These are phyloP conservation scores for Bombus superbus DNA, from an alignment of 1,140 invertebrate genomes.

Conservation along the genomic window DNA sequence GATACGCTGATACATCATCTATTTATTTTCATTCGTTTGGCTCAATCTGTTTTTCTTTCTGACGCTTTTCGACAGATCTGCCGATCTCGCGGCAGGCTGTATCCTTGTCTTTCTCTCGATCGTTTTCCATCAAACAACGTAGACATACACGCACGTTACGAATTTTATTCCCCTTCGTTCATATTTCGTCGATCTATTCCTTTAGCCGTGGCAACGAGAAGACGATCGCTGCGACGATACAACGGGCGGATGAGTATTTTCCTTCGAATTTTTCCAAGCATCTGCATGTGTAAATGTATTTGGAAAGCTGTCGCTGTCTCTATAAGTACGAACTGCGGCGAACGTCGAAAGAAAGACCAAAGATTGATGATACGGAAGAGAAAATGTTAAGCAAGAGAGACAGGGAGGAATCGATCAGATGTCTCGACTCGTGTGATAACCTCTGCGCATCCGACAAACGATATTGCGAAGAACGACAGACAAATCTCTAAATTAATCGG, in stretches of 20 bases:
- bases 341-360: constrained; percentile 27
- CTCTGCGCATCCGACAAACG: constrained; percentile 8
- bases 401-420: constrained; percentile 6
- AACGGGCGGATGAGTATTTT: background rate
- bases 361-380: background rate
- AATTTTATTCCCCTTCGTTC: background rate
- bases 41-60: too few relatives aligned
- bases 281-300: background rate
- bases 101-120: background rate
- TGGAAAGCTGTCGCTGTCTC: background rate
- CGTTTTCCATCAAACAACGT: background rate
- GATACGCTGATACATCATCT: background rate
- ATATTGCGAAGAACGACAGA: constrained; percentile 15
- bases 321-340: constrained; percentile 23
- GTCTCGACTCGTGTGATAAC: background rate
- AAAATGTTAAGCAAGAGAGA: background rate
- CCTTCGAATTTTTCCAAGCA: background rate
- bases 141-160: background rate
- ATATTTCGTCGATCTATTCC: background rate
- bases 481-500: constrained; percentile 19
- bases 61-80: background rate
- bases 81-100: background rate
- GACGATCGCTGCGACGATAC: background rate
- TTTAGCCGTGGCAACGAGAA: background rate
- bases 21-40: background rate